Conservation (phyloP, 1,140 invertebrate genomes). For the Pteromalus puparum region DNA sequence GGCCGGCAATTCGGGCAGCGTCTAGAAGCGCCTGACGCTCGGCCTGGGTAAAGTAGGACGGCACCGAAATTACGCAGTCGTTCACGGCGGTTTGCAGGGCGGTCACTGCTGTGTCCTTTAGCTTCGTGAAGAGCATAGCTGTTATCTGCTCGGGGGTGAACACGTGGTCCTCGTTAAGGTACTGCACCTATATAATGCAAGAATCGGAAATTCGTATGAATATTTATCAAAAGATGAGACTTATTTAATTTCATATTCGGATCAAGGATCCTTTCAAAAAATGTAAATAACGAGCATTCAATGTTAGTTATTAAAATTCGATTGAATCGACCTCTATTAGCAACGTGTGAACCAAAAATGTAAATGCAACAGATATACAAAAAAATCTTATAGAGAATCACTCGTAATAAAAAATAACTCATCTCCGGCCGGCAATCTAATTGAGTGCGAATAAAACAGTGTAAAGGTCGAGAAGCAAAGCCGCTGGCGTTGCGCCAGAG, state of each 20-base stretch:
- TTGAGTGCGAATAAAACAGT: constrained; percentile 25
- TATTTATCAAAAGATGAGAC: background rate
- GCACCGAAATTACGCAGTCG: constrained; percentile 98
- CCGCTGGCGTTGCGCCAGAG: background rate
- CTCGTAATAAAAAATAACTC: constrained; percentile 24
- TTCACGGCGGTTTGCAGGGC: constrained; percentile 94
- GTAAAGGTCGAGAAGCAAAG: background rate
- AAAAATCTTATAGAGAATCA: constrained; percentile 20
- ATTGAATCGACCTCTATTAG: too few species aligned
- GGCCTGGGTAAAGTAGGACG: constrained; percentile 94
- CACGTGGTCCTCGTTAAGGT: constrained; percentile 88
- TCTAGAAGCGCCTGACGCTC: constrained; percentile 94
- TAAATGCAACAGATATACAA: too few species aligned
- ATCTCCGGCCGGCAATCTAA: background rate
- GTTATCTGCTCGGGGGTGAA: constrained; percentile 97
- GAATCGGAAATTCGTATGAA: background rate
- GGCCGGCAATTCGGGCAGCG: constrained; percentile 89
- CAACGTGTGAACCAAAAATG: too few species aligned
- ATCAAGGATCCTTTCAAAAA: too few species aligned
- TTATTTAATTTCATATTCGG: too few species aligned
- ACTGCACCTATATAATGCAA: constrained; percentile 81
- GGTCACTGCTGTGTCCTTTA: constrained; percentile 92
- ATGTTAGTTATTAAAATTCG: too few species aligned
- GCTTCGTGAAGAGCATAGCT: constrained; percentile 97
- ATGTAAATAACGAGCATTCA: too few species aligned